A percentile compares a stretch with the other conserved stretches of the same genome.
These are phyloP conservation scores for Tapirus terrestris DNA, from an alignment of 2,113 vertebrate genomes.

Conservation along the genomic window DNA sequence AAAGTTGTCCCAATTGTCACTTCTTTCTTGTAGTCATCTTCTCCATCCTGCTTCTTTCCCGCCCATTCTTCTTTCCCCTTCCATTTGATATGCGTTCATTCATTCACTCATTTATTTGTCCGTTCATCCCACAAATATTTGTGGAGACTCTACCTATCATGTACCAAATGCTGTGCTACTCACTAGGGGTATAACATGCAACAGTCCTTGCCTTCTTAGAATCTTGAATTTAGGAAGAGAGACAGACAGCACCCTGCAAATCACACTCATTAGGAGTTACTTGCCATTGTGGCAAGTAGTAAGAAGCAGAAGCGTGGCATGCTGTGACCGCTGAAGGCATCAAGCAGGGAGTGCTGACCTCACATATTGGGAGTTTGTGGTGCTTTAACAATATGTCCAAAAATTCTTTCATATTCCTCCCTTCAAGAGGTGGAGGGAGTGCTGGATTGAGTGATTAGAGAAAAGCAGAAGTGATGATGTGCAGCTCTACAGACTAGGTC, in stretches of 20 bases:
- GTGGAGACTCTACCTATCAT: accelerated
- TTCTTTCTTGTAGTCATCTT: background rate
- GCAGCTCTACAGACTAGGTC: background rate
- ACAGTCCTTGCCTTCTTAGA: background rate
- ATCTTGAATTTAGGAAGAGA: background rate
- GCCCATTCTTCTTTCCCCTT: background rate
- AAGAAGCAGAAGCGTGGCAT: background rate
- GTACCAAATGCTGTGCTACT: background rate
- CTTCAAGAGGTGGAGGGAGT: background rate
- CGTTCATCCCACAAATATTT: background rate
- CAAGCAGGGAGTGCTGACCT: background rate
- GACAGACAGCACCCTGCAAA: background rate
- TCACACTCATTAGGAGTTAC: background rate
- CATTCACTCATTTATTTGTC: background rate
- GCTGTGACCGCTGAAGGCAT: accelerated
- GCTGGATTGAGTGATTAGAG: background rate
- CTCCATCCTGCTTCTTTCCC: background rate
- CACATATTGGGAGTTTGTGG: background rate
- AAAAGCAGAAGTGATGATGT: background rate
- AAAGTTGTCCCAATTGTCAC: background rate
- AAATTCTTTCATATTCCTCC: background rate
- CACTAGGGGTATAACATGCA: too few species aligned
- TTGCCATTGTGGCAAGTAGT: accelerated
- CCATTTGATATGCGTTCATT: background rate
- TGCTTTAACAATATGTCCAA: background rate